phyloP scores from a whole-genome alignment of 92 coral and sea anemone species.

The Umimayanthus kanabou region DNA sequence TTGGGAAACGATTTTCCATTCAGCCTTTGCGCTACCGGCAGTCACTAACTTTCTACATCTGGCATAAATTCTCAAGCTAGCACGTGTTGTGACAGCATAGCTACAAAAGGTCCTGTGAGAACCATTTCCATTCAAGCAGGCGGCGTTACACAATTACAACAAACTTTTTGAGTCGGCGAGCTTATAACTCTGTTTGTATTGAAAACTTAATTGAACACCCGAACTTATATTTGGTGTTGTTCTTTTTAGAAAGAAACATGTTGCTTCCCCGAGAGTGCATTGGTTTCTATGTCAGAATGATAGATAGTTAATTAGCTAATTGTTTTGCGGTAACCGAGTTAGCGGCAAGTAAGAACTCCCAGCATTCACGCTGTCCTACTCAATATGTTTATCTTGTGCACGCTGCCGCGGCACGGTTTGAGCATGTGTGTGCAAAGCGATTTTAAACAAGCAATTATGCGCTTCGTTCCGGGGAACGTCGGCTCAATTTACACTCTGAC shows the following conservation, averaged over 20 bases:
- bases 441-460: constrained; percentile 13
- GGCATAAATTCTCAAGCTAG: constrained; percentile 29
- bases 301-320: constrained; percentile 48
- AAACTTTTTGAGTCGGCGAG: background rate
- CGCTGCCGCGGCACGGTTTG: constrained; percentile 27
- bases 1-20: constrained; percentile 25
- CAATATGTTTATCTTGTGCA: constrained; percentile 43
- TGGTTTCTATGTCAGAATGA: constrained; percentile 41
- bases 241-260: background rate
- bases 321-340: constrained; percentile 40
- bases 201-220: background rate
- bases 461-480: background rate
- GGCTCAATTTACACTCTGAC: background rate
- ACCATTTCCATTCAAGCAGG: background rate
- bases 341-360: constrained; percentile 46
- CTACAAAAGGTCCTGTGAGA: constrained; percentile 29
- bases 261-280: constrained; percentile 23
- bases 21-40: constrained; percentile 30
- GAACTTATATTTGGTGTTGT: background rate
- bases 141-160: background rate
- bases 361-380: constrained; percentile 42
- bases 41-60: constrained; percentile 41
- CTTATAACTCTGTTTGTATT: background rate
- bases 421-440: constrained; percentile 35
- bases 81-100: constrained; percentile 27